Percentiles rank a stretch among this genome's conserved stretches.
These are phyloP conservation scores for Anneissia japonica DNA, from an alignment of 35 echinoderm and acorn worm species.

Conservation along the genomic window DNA sequence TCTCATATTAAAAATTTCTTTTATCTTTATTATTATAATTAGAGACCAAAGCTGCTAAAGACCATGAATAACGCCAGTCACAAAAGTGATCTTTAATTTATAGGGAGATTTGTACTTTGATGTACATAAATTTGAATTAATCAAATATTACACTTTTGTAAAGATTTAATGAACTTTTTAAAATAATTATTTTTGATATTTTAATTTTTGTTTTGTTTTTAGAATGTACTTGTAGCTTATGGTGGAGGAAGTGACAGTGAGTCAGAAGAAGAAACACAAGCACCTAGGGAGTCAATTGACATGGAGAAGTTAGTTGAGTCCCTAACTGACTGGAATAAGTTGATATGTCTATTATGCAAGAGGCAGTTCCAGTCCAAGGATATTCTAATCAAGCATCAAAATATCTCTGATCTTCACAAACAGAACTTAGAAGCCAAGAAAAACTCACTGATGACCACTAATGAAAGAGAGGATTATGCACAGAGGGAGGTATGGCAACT, in stretches of 20 bases:
- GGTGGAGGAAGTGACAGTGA: constrained; percentile 93
- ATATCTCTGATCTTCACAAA: constrained; percentile 89
- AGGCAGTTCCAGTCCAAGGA: constrained; percentile 87
- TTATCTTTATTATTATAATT: too few relatives aligned
- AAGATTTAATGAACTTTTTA: too few relatives aligned
- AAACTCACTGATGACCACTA: neutral
- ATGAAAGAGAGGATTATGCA: neutral
- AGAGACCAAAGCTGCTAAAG: too few relatives aligned
- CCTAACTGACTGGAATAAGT: constrained; percentile 83
- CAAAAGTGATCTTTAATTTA: too few relatives aligned
- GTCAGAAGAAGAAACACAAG: constrained; percentile 41
- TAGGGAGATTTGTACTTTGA: too few relatives aligned
- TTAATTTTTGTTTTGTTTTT: constrained; percentile 2
- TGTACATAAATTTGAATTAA: too few relatives aligned
- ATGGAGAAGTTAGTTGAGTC: neutral
- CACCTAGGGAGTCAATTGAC: constrained; percentile 10
- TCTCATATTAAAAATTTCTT: too few relatives aligned
- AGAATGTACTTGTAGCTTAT: constrained; percentile 76
- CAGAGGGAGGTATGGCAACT: neutral
- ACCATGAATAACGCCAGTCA: too few relatives aligned
- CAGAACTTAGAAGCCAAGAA: constrained; percentile 65
- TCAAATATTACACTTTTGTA: too few relatives aligned
- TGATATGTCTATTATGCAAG: constrained; percentile 94
- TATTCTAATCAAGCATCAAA: constrained; percentile 83
- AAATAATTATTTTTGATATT: neutral